Evolutionary conservation across 2,797 vertebrate genomes (phyloP).

Genomic region (Halcyon chelicuti): DNA sequence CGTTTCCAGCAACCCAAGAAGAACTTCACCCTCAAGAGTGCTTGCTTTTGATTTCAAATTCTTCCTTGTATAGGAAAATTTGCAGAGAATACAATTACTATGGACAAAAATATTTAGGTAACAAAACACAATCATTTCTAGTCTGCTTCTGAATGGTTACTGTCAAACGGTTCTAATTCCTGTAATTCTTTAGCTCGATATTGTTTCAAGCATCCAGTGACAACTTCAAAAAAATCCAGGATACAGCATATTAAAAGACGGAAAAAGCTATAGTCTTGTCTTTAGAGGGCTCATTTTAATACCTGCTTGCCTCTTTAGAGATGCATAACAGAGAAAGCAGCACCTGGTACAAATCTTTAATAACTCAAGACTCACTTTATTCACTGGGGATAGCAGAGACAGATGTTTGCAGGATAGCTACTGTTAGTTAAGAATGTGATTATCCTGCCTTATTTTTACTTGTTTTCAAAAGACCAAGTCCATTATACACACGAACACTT

Average conservation of each 20-base stretch:
- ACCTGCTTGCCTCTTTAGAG: neutral
- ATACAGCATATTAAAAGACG: neutral
- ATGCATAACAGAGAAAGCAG: neutral
- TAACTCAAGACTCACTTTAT: neutral
- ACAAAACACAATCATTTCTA: neutral
- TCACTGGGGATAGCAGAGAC: neutral
- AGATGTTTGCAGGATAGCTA: neutral
- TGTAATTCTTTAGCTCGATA: neutral
- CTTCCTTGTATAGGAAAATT: neutral
- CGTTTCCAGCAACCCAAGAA: neutral
- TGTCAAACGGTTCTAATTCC: neutral
- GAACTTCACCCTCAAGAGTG: neutral
- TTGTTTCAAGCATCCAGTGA: neutral
- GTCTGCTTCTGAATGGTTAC: neutral
- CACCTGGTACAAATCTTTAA: neutral
- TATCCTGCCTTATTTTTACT: neutral
- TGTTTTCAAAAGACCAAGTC: neutral
- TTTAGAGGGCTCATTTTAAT: neutral
- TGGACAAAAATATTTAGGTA: neutral
- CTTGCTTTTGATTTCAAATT: neutral
- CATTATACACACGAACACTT: neutral
- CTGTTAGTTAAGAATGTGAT: slow-evolving; percentile 18
- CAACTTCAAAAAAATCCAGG: neutral
- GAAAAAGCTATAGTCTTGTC: neutral
- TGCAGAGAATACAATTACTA: neutral